These are phyloP conservation scores for Genyomyrus donnyi DNA, from an alignment of 2,113 vertebrate species.

Conservation along the genomic window DNA sequence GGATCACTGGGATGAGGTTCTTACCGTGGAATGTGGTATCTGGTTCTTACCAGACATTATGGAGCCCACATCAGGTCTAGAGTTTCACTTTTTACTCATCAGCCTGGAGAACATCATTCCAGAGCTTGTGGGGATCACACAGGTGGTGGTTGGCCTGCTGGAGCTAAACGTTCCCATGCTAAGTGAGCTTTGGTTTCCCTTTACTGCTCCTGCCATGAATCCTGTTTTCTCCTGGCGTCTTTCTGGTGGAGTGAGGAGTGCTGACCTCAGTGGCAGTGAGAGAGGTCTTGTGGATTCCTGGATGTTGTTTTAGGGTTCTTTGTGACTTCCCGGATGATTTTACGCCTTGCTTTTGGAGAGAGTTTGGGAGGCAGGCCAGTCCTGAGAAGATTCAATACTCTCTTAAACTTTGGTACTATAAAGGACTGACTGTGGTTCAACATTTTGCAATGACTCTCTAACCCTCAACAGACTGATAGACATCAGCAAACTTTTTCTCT, in stretches of 20 bases:
- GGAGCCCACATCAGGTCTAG: background rate
- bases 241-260: background rate
- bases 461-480: background rate
- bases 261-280: background rate
- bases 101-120: background rate
- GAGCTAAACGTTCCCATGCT: background rate
- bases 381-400: background rate
- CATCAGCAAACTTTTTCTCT: background rate
- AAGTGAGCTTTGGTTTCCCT: background rate
- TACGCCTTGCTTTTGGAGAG: background rate
- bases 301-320: background rate
- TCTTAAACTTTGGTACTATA: background rate
- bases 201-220: background rate
- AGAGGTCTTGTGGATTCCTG: background rate
- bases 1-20: background rate
- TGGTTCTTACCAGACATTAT: background rate
- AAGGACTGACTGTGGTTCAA: background rate
- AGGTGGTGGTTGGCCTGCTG: background rate
- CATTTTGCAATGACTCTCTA: background rate
- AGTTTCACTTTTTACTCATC: background rate
- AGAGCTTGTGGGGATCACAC: background rate
- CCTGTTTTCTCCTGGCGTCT: background rate
- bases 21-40: background rate
- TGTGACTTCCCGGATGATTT: conserved; percentile 4
- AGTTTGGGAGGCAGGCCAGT: background rate